These are phyloP conservation scores for Sparus aurata DNA, from an alignment of 2,797 vertebrate species.

Conservation along the genomic window DNA sequence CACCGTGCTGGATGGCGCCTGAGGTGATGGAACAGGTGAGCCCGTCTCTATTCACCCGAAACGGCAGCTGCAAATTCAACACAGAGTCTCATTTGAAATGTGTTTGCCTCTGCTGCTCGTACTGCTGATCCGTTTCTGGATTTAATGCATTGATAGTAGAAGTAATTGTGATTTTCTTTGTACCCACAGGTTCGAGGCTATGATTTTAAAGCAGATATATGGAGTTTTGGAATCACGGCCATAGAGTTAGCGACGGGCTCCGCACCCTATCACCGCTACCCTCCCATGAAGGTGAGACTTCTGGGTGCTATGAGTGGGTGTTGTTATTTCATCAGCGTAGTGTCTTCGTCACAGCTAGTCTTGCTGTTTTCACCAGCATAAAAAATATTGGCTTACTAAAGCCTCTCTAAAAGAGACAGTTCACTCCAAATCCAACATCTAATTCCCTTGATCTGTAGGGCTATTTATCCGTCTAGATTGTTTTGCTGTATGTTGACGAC, in stretches of 20 bases:
- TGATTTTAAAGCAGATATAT: slow-evolving; percentile 99
- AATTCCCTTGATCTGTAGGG: too few relatives aligned
- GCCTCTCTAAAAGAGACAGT: not conserved
- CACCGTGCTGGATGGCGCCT: slow-evolving; percentile 99
- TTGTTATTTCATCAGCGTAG: slow-evolving; percentile 3
- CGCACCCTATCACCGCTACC: slow-evolving; percentile 98
- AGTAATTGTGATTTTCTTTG: not conserved
- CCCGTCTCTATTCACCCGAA: not conserved
- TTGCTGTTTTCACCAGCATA: not conserved
- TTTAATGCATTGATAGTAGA: not conserved
- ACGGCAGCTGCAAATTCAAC: not conserved
- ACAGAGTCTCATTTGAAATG: not conserved
- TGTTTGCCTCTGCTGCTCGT: not conserved
- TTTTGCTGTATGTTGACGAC: too few relatives aligned
- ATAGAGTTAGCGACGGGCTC: slow-evolving; percentile 98
- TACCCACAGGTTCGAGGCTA: slow-evolving; percentile 94
- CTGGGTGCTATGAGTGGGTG: not conserved
- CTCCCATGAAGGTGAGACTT: slow-evolving; percentile 96
- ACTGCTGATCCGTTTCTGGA: not conserved
- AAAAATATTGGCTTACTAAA: not conserved
- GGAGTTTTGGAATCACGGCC: slow-evolving; percentile 99
- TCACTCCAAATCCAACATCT: too few relatives aligned
- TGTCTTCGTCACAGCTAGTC: not conserved
- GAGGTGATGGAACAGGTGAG: slow-evolving; percentile 99
- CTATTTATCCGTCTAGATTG: too few relatives aligned